Base-by-base conservation (phyloP, 2,888 invertebrate species). In the Metellina segmentata region DNA sequence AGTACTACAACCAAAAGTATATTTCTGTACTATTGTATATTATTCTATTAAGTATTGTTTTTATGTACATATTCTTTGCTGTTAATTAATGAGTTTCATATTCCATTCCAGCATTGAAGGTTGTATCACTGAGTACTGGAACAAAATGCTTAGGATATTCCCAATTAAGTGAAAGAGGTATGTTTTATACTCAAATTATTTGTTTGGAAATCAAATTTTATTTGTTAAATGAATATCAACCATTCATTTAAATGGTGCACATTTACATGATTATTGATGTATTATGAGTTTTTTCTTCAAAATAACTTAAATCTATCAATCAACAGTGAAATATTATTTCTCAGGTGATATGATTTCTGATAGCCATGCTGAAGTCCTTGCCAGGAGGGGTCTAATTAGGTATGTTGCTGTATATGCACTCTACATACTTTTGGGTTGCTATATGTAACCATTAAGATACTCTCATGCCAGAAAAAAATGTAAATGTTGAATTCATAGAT, bases 311-410 rank as follows among this genome's bases (percentile, higher is more conserved):
- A n/a, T 6, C 20, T 71, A n/a, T 71, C 8, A 19, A 19, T 71
- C 20, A 20, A 19, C 5, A 19, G 6, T 48, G 16, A 9, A 34
- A 75, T 87, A 52, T 81, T 82, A n/a, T 48, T n/a, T 86, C 92
- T 20, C 86, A 94, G 95, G 95, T 77, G 96, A 96, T 94, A 96
- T 97, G 92, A 94, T 99, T 16, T 97, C 97, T 94, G 99, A 99
- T 95, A 98, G 97, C 71, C 99, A 99, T 95, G 98, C 98, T 0
- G 99, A 99, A 96, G 96, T 98, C 49, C 95, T 98, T 83, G 97
- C 98, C 7, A 96, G 98, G 93, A 96, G 99, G 94, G 97, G 97
- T 0, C 97, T 99, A 94, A 94, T 98, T 48, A 95, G 97, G 92
- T 98, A 97, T n/a, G 61, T 49, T 0, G 53, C 6, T 51, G 16